Conservation (phyloP, 2,113 vertebrate species). For the Thymallus thymallus region DNA sequence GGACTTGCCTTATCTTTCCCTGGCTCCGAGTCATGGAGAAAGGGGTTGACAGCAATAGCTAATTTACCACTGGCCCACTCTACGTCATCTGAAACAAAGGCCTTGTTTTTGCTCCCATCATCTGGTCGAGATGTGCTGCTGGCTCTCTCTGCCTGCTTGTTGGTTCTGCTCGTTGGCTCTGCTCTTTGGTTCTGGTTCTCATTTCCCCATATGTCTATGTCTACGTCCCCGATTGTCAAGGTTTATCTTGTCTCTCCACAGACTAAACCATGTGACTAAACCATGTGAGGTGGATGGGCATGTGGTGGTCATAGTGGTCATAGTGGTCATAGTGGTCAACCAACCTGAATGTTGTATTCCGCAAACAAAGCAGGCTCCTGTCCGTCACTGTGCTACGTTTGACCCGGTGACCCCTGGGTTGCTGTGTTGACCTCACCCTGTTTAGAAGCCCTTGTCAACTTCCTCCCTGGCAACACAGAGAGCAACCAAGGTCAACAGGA, state of each 20-base stretch:
- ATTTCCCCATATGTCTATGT: slow-evolving; percentile 13
- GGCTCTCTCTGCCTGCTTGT: not conserved
- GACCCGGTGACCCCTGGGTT: slow-evolving; percentile 32
- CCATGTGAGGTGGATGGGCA: not conserved
- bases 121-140: slow-evolving; percentile 14
- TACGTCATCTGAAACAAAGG: not conserved
- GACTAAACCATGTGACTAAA: not conserved
- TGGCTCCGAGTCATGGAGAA: no score
- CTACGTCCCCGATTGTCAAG: not conserved
- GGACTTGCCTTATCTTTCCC: no score
- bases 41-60: no score
- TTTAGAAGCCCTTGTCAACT: slow-evolving; percentile 17
- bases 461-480: not conserved
- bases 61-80: not conserved
- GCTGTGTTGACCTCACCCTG: slow-evolving; percentile 18
- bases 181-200: slow-evolving; percentile 23
- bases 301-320: no score
- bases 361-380: slow-evolving; percentile 46
- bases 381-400: slow-evolving; percentile 29
- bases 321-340: not conserved
- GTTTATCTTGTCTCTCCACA: not conserved
- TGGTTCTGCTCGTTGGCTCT: no score
- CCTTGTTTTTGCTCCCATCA: slow-evolving; percentile 10
- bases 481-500: not conserved
- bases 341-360: not conserved